These are phyloP conservation scores for Dryas iulia DNA, from an alignment of 1,140 invertebrate species.

Conservation along the genomic window DNA sequence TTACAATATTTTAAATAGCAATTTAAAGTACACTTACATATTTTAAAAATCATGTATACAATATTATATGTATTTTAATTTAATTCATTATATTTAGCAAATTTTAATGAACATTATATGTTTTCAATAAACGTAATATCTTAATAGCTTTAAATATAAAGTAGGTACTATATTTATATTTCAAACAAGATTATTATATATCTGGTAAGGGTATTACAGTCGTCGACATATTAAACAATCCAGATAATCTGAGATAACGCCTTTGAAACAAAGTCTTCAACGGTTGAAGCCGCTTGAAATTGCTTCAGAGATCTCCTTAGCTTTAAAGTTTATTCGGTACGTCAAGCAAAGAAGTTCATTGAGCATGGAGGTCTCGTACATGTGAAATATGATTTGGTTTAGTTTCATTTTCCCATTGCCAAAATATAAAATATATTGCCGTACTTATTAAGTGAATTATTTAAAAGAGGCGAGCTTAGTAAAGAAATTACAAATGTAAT, in stretches of 20 bases:
- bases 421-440: too few relatives aligned
- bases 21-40: too few relatives aligned
- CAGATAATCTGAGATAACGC: conserved; percentile 15
- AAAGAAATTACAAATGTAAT: too few relatives aligned
- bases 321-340: conserved; percentile 28
- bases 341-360: conserved; percentile 7
- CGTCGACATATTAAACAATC: conserved; percentile 12
- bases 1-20: too few relatives aligned
- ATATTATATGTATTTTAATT: too few relatives aligned
- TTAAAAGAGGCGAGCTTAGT: too few relatives aligned
- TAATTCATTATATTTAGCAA: too few relatives aligned
- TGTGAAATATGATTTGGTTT: neutral
- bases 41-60: too few relatives aligned
- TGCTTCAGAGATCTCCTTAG: conserved; percentile 15
- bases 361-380: neutral
- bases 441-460: too few relatives aligned
- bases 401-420: too few relatives aligned
- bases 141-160: too few relatives aligned
- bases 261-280: conserved; percentile 21
- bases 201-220: neutral
- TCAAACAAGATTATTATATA: neutral
- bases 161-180: neutral
- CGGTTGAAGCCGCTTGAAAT: conserved; percentile 25
- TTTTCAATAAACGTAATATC: too few relatives aligned
- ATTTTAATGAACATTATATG: neutral